phyloP scores from a whole-genome alignment of 2,797 vertebrate species.

The Pyrocephalus nanus region DNA sequence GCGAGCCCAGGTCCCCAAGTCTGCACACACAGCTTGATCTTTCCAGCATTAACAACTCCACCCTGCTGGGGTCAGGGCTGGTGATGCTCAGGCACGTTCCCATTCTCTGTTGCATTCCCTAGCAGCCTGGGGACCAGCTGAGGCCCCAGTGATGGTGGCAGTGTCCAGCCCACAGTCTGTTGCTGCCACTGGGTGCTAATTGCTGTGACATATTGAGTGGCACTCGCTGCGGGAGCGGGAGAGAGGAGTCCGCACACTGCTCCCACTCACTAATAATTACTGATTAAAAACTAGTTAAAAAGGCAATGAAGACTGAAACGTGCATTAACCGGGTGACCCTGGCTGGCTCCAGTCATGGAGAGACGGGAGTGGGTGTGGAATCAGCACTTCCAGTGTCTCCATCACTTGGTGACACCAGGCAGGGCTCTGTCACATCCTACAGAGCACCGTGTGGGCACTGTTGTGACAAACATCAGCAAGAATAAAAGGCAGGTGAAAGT shows the following conservation, averaged over 20 bases:
- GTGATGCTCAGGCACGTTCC: fast-evolving
- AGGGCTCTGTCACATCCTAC: not conserved
- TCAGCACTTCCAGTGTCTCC: constrained; percentile 21
- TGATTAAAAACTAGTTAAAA: constrained; percentile 95
- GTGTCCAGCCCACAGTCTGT: fast-evolving
- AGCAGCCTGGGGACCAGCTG: not conserved
- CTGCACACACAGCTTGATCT: not conserved
- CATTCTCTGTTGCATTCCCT: fast-evolving
- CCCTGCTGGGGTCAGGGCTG: fast-evolving
- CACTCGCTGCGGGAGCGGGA: constrained; percentile 77
- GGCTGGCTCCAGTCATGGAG: constrained; percentile 24
- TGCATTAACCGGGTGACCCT: constrained; percentile 89
- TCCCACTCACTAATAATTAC: constrained; percentile 87
- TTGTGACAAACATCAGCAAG: not conserved
- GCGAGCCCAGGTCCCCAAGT: not conserved
- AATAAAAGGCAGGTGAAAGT: not conserved
- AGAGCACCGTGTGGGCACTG: not conserved
- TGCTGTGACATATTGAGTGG: constrained; percentile 85
- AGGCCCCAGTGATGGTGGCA: fast-evolving
- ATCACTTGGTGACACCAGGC: not conserved
- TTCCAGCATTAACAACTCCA: fast-evolving
- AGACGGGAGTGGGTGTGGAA: constrained; percentile 33
- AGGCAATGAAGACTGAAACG: constrained; percentile 89
- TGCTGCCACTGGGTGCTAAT: constrained; percentile 74
- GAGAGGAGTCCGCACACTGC: constrained; percentile 73